These are phyloP conservation scores for Ecliptopera silaceata DNA, from an alignment of 2,888 invertebrate genomes.

Conservation along the genomic window DNA sequence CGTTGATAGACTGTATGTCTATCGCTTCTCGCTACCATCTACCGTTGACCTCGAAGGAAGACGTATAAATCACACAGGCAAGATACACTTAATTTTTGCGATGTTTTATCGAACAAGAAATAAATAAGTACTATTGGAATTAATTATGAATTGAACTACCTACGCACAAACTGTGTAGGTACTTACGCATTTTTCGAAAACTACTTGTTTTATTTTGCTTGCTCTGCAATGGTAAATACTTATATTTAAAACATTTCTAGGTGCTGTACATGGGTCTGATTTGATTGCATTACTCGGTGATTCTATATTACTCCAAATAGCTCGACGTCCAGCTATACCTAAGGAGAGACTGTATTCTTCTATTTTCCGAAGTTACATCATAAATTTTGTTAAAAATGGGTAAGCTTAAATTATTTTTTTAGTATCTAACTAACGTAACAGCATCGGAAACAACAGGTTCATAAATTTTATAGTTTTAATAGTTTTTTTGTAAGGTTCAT, in stretches of 20 bases:
- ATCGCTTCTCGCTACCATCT: constrained; percentile 78
- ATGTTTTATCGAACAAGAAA: neutral
- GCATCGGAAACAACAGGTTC: no score
- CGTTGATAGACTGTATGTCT: constrained; percentile 79
- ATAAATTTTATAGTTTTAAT: no score
- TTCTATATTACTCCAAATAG: constrained; percentile 85
- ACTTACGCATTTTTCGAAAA: no score
- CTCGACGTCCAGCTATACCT: constrained; percentile 83
- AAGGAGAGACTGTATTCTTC: constrained; percentile 82
- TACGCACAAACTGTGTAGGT: no score
- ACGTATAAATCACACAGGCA: constrained; percentile 79
- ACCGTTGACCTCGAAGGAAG: constrained; percentile 70
- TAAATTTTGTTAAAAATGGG: constrained; percentile 80
- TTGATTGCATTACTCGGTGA: constrained; percentile 86
- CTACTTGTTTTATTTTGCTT: no score
- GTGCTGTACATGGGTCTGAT: constrained; percentile 87
- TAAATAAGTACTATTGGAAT: neutral
- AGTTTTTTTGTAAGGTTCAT: no score
- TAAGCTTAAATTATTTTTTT: constrained; percentile 45
- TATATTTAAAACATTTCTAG: constrained; percentile 49
- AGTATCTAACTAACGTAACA: no score
- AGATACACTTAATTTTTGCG: neutral
- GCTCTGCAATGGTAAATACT: neutral
- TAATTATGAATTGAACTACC: no score
- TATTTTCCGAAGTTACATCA: constrained; percentile 57